Conservation (phyloP, 1,140 invertebrate genomes). For the Drosophila mojavensis region DNA sequence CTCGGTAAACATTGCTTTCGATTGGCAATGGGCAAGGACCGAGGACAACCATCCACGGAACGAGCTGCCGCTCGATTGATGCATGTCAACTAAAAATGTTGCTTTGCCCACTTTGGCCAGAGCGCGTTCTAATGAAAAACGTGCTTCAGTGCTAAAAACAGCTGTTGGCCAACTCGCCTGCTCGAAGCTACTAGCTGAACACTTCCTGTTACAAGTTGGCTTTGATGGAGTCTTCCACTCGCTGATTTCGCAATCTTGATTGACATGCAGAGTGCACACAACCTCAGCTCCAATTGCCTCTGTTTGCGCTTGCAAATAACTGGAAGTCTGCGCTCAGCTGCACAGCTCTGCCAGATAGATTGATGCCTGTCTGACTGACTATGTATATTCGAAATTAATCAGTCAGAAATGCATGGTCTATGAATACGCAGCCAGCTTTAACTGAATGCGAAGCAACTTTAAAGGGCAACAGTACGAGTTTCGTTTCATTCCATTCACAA, state of each 20-base stretch:
- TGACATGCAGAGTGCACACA: slow-evolving; percentile 67
- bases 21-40: slow-evolving; percentile 54
- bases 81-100: slow-evolving; percentile 67
- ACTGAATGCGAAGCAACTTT: too few relatives aligned
- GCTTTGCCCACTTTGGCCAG: slow-evolving; percentile 37
- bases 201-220: slow-evolving; percentile 41
- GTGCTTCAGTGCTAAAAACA: slow-evolving; percentile 43
- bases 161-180: slow-evolving; percentile 44
- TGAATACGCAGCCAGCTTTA: too few relatives aligned
- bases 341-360: too few relatives aligned
- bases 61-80: slow-evolving; percentile 43
- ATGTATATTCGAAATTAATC: background rate
- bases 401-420: background rate
- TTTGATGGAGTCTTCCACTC: slow-evolving; percentile 37
- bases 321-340: background rate
- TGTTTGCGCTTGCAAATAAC: slow-evolving; percentile 44
- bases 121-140: slow-evolving; percentile 72
- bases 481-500: background rate
- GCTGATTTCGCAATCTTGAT: slow-evolving; percentile 64
- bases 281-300: slow-evolving; percentile 23
- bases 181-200: slow-evolving; percentile 5
- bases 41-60: slow-evolving; percentile 16
- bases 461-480: background rate
- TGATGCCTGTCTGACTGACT: too few relatives aligned
- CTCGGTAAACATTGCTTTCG: slow-evolving; percentile 60